phyloP scores from a whole-genome alignment of 2,797 vertebrate species.

The Heliangelus exortis region DNA sequence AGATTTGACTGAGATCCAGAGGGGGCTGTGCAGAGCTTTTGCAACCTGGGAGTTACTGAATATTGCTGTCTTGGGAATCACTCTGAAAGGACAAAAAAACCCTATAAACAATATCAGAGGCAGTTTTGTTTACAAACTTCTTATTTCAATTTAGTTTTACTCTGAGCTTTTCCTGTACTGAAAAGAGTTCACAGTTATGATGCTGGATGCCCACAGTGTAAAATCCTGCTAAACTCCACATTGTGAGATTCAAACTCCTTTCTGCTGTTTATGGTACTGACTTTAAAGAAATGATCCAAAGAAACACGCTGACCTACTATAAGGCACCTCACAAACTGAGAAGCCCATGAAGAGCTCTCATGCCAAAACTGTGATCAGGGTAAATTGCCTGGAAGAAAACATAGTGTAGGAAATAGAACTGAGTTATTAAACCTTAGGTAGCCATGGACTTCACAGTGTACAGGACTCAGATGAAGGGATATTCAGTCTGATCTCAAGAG shows the following conservation, averaged over 20 bases:
- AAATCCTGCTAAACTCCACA: neutral
- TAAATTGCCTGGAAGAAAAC: neutral
- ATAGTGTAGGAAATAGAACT: neutral
- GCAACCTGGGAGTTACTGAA: neutral
- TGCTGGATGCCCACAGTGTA: neutral
- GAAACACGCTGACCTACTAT: rapidly evolving
- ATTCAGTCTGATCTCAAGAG: neutral
- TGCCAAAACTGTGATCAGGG: neutral
- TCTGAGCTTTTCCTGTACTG: neutral
- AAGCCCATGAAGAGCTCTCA: rapidly evolving
- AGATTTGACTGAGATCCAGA: neutral
- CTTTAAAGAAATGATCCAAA: neutral
- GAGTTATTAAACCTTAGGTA: neutral
- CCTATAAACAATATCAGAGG: neutral
- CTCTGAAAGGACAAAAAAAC: neutral
- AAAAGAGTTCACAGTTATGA: neutral
- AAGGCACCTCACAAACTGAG: neutral
- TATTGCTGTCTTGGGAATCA: neutral
- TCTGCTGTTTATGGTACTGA: neutral
- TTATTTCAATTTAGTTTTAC: neutral
- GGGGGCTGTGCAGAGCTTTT: neutral
- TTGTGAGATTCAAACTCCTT: neutral
- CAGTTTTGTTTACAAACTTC: neutral
- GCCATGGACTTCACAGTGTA: neutral
- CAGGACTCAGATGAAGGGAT: neutral